These are phyloP conservation scores for Mongoloraphidia duomilia DNA, from an alignment of 2,888 invertebrate species.

Conservation along the genomic window DNA sequence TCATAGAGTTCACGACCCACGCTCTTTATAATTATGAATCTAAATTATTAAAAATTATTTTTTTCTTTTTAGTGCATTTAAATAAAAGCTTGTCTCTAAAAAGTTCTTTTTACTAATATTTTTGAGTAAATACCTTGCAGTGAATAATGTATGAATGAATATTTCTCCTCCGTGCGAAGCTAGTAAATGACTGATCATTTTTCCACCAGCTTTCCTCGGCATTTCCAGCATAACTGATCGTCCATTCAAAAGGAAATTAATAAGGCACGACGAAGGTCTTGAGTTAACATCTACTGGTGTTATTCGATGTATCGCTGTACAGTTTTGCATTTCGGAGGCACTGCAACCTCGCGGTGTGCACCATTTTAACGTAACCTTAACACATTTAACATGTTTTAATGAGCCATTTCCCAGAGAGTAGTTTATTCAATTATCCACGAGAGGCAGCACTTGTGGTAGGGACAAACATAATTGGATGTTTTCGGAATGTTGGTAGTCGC, in stretches of 20 bases:
- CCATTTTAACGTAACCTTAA: slow-evolving; percentile 79
- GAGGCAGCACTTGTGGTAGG: too few relatives aligned
- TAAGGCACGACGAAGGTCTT: slow-evolving; percentile 90
- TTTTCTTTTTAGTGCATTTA: too few relatives aligned
- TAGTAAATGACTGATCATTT: slow-evolving; percentile 82
- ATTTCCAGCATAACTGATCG: slow-evolving; percentile 86
- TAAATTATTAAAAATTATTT: too few relatives aligned
- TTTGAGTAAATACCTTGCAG: slow-evolving; percentile 33
- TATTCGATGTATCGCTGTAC: slow-evolving; percentile 74
- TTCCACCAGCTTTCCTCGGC: slow-evolving; percentile 68
- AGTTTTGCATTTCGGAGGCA: slow-evolving; percentile 65
- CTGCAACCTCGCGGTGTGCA: slow-evolving; percentile 87
- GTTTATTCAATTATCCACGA: too few relatives aligned
- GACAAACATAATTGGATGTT: too few relatives aligned
- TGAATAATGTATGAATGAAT: slow-evolving; percentile 83
- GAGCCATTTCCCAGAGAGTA: too few relatives aligned
- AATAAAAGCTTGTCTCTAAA: too few relatives aligned
- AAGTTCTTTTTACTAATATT: too few relatives aligned
- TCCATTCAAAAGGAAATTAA: slow-evolving; percentile 92
- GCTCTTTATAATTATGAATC: too few relatives aligned
- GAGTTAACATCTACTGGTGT: slow-evolving; percentile 95
- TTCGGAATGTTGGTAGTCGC: too few relatives aligned
- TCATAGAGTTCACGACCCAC: too few relatives aligned
- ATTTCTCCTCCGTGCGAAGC: slow-evolving; percentile 93
- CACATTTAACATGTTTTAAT: too few relatives aligned